A percentile compares a stretch with the other conserved stretches of the same genome.
These are phyloP conservation scores for Araneus ventricosus DNA, from an alignment of 1,140 invertebrate species.

Conservation along the genomic window DNA sequence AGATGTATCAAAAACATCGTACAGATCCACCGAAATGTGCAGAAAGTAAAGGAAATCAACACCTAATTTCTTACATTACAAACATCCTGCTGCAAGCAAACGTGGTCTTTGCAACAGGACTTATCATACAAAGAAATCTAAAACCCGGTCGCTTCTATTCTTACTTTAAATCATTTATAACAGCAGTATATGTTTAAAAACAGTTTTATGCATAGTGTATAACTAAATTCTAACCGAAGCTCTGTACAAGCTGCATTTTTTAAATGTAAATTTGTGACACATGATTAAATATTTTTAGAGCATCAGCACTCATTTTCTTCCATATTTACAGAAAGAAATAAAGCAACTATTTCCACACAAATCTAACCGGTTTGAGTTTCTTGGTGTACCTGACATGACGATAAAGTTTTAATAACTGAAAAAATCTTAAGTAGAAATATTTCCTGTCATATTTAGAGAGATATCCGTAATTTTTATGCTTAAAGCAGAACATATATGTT, in stretches of 20 bases:
- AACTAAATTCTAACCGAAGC: conserved; percentile 11
- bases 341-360: too few species aligned
- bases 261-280: neutral
- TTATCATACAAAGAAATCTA: conserved; percentile 4
- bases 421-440: too few species aligned
- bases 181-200: conserved; percentile 2
- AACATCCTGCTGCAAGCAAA: neutral
- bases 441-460: too few species aligned
- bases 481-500: too few species aligned
- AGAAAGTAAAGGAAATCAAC: neutral
- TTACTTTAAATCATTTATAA: neutral
- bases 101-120: neutral
- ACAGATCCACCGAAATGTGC: conserved; percentile 12
- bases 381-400: too few species aligned
- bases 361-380: too few species aligned
- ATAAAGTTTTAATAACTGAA: too few species aligned
- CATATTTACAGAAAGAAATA: too few species aligned
- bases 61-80: neutral
- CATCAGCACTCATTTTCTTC: neutral
- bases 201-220: neutral
- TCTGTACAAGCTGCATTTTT: conserved; percentile 17
- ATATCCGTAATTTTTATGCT: too few species aligned
- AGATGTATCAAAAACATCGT: conserved; percentile 70
- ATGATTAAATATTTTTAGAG: neutral
- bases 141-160: neutral